These are phyloP conservation scores for Adelphocoris suturalis DNA, from an alignment of 2,888 invertebrate genomes.

Conservation along the genomic window DNA sequence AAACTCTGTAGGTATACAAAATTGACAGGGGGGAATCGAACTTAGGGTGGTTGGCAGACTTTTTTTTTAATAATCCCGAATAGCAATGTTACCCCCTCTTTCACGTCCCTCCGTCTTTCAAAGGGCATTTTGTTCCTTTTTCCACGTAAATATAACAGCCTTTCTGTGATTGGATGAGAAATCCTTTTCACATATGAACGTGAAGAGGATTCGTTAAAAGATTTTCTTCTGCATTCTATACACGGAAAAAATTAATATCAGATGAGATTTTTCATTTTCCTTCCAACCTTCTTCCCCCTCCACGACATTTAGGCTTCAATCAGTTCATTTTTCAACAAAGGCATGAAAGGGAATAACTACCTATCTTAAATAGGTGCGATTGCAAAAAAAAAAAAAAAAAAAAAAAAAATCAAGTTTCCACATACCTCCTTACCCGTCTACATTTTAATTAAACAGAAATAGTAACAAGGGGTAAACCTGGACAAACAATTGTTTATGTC, in stretches of 20 bases:
- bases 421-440: no score
- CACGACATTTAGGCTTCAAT: neutral
- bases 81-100: conserved; percentile 26
- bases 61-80: conserved; percentile 59
- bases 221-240: conserved; percentile 1
- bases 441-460: no score
- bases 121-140: conserved; percentile 42
- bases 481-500: no score
- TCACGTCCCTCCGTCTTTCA: neutral
- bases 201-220: conserved; percentile 34
- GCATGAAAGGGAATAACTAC: neutral
- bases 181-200: conserved; percentile 48
- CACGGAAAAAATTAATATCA: conserved; percentile 38
- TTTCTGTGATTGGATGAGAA: conserved; percentile 57
- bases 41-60: conserved; percentile 28
- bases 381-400: no score
- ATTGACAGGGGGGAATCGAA: neutral
- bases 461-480: no score
- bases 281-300: neutral
- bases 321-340: neutral
- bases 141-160: conserved; percentile 45
- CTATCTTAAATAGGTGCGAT: no score
- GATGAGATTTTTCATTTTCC: conserved; percentile 25
- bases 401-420: no score
- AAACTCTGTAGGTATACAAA: neutral